Evolutionary conservation across 1,140 invertebrate species (phyloP).

Genomic region (Hyles euphorbiae): DNA sequence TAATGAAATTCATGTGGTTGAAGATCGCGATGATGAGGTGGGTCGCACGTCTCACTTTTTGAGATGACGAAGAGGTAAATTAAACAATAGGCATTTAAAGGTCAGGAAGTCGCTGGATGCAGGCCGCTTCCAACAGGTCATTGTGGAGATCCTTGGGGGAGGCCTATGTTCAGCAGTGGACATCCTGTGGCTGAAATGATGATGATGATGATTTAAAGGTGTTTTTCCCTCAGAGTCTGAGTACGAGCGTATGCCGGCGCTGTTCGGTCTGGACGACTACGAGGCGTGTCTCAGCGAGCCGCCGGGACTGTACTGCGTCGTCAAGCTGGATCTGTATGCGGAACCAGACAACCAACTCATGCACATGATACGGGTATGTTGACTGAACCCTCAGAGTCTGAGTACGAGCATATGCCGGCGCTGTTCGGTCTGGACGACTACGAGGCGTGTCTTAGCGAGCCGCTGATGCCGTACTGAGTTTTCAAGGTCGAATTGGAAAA

Average conservation of each 20-base stretch:
- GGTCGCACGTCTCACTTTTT: too few relatives aligned
- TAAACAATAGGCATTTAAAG: too few relatives aligned
- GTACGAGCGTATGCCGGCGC: slow-evolving; percentile 8
- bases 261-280: slow-evolving; percentile 7
- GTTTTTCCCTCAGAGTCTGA: not conserved
- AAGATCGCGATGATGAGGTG: too few relatives aligned
- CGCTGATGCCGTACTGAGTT: too few relatives aligned
- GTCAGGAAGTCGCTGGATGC: too few relatives aligned
- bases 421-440: not conserved
- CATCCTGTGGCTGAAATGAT: too few relatives aligned
- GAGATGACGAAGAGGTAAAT: too few relatives aligned
- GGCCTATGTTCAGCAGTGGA: too few relatives aligned
- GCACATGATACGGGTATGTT: slow-evolving; percentile 8
- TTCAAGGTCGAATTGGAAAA: not conserved
- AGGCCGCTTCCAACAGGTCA: too few relatives aligned
- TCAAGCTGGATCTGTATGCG: not conserved
- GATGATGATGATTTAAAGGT: too few relatives aligned
- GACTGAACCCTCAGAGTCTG: not conserved
- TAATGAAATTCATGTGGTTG: too few relatives aligned
- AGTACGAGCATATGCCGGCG: not conserved
- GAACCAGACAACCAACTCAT: slow-evolving; percentile 3
- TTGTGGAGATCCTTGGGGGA: too few relatives aligned
- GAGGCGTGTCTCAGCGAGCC: not conserved
- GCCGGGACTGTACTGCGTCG: slow-evolving; percentile 1
- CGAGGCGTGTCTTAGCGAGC: not conserved